phyloP scores from a whole-genome alignment of 2,888 invertebrate genomes.

The Sipha maydis region DNA sequence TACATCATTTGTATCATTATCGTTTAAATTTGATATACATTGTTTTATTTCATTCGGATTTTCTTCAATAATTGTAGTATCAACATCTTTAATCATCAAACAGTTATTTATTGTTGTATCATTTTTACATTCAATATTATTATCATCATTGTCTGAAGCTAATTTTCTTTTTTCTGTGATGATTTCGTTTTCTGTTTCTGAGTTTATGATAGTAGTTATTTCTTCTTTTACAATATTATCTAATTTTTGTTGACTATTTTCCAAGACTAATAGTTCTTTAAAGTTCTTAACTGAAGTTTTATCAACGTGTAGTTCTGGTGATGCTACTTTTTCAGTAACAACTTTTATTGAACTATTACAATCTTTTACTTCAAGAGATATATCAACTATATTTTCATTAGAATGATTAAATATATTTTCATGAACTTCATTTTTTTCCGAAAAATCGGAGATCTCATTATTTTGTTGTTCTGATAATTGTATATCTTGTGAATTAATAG shows the following conservation, averaged over 20 bases:
- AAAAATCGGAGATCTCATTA: not conserved
- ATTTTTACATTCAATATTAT: not conserved
- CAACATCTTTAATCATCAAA: not conserved
- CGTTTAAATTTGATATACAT: not conserved
- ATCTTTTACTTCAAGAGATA: conserved; percentile 20
- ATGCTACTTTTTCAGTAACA: not conserved
- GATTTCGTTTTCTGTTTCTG: not conserved
- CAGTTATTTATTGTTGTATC: not conserved
- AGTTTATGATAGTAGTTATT: conserved; percentile 5
- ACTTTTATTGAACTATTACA: not conserved
- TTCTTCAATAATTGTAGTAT: not conserved
- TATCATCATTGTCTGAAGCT: not conserved
- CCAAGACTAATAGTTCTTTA: not conserved
- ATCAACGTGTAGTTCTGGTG: not conserved
- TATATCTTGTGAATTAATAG: not conserved
- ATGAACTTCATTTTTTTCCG: not conserved
- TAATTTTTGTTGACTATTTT: not conserved
- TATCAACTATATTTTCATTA: not conserved
- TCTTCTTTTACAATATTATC: not conserved
- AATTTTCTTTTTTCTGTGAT: not conserved
- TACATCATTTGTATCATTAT: not conserved
- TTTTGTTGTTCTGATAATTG: not conserved
- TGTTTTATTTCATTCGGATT: not conserved
- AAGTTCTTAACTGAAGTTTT: not conserved
- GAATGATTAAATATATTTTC: not conserved